These are phyloP conservation scores for Myopa testacea DNA, from an alignment of 2,888 invertebrate species.

Conservation along the genomic window DNA sequence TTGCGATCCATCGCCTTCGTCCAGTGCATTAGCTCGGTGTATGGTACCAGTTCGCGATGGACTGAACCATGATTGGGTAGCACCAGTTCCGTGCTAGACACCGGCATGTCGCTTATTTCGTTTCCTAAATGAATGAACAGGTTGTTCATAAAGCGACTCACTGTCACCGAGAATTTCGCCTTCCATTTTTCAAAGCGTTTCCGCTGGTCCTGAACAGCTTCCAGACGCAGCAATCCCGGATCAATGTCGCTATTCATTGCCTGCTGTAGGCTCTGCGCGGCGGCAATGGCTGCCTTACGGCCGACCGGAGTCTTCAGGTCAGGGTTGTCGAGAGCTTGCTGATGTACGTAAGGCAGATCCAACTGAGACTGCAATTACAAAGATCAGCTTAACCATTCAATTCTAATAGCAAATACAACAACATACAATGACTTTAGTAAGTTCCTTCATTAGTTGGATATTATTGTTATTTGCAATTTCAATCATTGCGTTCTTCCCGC, in stretches of 20 bases:
- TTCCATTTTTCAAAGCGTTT: conserved; percentile 82
- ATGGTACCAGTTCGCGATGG: conserved; percentile 87
- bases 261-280: conserved; percentile 79
- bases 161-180: conserved; percentile 82
- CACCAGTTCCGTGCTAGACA: conserved; percentile 70
- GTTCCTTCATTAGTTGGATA: conserved; percentile 80
- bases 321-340: conserved; percentile 77
- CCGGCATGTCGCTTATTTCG: conserved; percentile 74
- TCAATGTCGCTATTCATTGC: conserved; percentile 80
- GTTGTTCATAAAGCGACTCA: conserved; percentile 93
- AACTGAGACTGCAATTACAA: conserved; percentile 72
- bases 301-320: conserved; percentile 77
- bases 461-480: conserved; percentile 89
- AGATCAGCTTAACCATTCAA: neutral
- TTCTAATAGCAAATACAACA: neutral
- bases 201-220: conserved; percentile 85
- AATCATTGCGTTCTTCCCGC: conserved; percentile 88
- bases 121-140: conserved; percentile 92
- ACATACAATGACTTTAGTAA: conserved; percentile 83
- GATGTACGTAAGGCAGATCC: conserved; percentile 77
- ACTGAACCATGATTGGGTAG: conserved; percentile 83
- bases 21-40: conserved; percentile 93
- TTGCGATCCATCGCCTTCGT: conserved; percentile 87
- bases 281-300: conserved; percentile 74
- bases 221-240: conserved; percentile 74